phyloP scores from a whole-genome alignment of 2,113 vertebrate species.

The Saiga tatarica region DNA sequence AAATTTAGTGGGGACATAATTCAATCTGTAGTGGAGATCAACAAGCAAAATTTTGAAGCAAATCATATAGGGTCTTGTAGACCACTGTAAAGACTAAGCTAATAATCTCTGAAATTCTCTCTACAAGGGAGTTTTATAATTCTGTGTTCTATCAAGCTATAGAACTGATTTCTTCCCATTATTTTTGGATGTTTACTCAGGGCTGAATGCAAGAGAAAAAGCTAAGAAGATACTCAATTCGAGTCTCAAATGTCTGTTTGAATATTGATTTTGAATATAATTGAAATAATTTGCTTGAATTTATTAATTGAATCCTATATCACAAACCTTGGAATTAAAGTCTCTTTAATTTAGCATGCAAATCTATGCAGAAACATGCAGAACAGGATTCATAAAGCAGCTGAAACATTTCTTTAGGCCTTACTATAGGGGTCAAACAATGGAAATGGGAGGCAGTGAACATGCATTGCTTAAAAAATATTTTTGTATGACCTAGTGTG shows the following conservation, averaged over 20 bases:
- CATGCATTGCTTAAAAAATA: constrained; percentile 43
- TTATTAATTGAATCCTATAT: constrained; percentile 71
- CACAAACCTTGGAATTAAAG: constrained; percentile 62
- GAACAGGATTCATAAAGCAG: constrained; percentile 55
- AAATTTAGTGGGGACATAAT: not conserved
- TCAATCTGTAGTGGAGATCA: not conserved
- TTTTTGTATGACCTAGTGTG: constrained; percentile 24
- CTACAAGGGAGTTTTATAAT: not conserved
- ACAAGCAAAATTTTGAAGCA: not conserved
- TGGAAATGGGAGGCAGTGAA: not conserved
- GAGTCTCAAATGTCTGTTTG: constrained; percentile 50
- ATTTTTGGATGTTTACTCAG: constrained; percentile 11
- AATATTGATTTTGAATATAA: constrained; percentile 67
- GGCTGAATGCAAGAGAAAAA: constrained; percentile 44
- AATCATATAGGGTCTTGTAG: not conserved
- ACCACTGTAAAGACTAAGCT: not conserved
- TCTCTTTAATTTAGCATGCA: constrained; percentile 59
- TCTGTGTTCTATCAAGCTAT: not conserved
- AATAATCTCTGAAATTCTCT: constrained; percentile 18
- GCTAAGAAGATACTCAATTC: constrained; percentile 40
- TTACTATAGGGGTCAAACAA: constrained; percentile 48
- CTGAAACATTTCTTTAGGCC: constrained; percentile 45
- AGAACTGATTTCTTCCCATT: not conserved
- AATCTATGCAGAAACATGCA: constrained; percentile 68
- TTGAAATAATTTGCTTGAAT: constrained; percentile 64